Evolutionary conservation across 2,797 vertebrate genomes (phyloP), one percentile per base, ranked within the genome.

Genomic region (Loris lydekkerianus): DNA sequence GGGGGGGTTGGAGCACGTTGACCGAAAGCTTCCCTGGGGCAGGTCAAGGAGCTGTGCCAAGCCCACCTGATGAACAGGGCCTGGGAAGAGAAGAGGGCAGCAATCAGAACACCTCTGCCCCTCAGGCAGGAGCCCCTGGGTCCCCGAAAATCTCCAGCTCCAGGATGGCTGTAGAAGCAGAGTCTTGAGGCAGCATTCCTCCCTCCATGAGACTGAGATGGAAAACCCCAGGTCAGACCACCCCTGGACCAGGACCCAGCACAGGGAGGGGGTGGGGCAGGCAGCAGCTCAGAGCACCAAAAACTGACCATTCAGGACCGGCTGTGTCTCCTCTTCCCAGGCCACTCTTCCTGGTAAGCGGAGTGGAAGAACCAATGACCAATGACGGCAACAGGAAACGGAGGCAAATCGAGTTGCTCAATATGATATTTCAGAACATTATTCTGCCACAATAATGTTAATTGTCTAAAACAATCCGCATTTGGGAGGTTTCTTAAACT

Each of bases 261-360:
- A 1, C 4, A 1, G 56, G 56, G 43, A 9, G 65, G 1, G 46
- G 60, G 23, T 0, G 3, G 27, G 53, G 3, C 17, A 20, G 15
- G 25, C 3, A 10, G 60, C 21, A 10, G 73, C 43, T 56, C 37
- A 5, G 0, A 3, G 0, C 0, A 0, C 23, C 3, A 0, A 25
- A 21, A 10, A 13, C 10, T 1, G 37, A 5, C 14, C 0, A 8
- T 18, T 9, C 53, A 10, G n/a, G 43, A 14, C 4, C 5, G 0
- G 34, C 27, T 15, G n/a, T 3, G 25, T 31, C 65, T 25, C 25
- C 83, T 34, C 5, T 17, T 2, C 85, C 17, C 1, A 1, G 9
- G 63, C 11, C 5, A 2, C 15, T 25, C 43, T 73, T 34, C 53
- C 86, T 17, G 67, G 31, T 27, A 2, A 56, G 9, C 5, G 18